These are phyloP conservation scores for Garra rufa DNA, from an alignment of 2,113 vertebrate species.

Conservation along the genomic window DNA sequence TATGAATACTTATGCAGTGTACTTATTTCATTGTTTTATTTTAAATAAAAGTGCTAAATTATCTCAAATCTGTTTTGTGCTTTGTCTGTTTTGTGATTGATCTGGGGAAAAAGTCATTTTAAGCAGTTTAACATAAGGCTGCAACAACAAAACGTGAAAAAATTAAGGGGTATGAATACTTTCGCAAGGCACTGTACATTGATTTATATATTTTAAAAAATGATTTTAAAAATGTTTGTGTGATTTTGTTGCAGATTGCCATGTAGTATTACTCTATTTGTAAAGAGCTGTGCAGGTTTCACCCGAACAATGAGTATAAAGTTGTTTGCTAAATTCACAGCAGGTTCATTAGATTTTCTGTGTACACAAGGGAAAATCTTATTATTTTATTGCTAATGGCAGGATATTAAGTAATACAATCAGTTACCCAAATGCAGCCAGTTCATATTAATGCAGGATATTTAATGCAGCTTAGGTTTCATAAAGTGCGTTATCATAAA, in stretches of 20 bases:
- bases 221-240: too few species aligned
- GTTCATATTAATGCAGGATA: constrained; percentile 28
- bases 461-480: constrained; percentile 5
- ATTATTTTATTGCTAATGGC: background rate
- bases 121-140: too few species aligned
- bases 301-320: background rate
- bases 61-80: too few species aligned
- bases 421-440: constrained; percentile 57
- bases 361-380: background rate
- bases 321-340: background rate
- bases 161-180: too few species aligned
- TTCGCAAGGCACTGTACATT: too few species aligned
- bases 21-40: too few species aligned
- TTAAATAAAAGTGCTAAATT: too few species aligned
- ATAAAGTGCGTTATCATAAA: background rate
- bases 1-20: too few species aligned
- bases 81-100: too few species aligned
- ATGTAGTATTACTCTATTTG: background rate
- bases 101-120: too few species aligned
- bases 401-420: constrained; percentile 51
- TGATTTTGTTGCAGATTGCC: background rate
- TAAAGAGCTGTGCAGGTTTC: background rate
- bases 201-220: too few species aligned
- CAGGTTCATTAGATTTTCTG: background rate
- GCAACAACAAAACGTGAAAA: too few species aligned